Base-by-base conservation (phyloP, 1,140 invertebrate species). In the Rhopalosiphum maidis region DNA sequence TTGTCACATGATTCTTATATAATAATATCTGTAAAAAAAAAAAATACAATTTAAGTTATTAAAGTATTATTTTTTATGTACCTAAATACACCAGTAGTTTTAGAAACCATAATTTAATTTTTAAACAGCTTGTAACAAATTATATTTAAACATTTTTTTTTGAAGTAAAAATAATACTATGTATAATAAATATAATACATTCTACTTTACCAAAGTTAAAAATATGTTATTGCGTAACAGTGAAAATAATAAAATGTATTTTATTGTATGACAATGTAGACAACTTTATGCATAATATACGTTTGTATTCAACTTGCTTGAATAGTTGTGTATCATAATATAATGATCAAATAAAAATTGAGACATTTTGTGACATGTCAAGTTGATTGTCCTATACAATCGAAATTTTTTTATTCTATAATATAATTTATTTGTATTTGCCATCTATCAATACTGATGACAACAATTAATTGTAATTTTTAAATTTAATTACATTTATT, bases 1-100 rank as follows among this genome's bases (percentile, higher is more conserved):
- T 86, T 86, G 37, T 86, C 83, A 86, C 37, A 86, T 86, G 83
- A 30, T 86, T 35, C 60, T 77, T 77, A 35, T n/a, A 77, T 35
- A n/a, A 68, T 68, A n/a, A n/a, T 77, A 77, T 77, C 60, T 77
- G 60, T 6, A n/a, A 77, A 68, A 68, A n/a, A 68, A 77, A 60
- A 60, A 68, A 68, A n/a, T 2, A 51, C 48, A 51, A 51, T 51
- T 68, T n/a, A 11, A 68, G 15, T n/a, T 68, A 68, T 68, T n/a
- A 4, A n/a, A n/a, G 30, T 68, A 68, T 4, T n/a, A n/a, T 4
- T n/a, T n/a, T 68, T n/a, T n/a, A 5, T n/a, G 6, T n/a, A 35
- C 18, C 54, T 54, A 54, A 22, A 1, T n/a, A n/a, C 15, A 3
- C 11, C 30, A n/a, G 30, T n/a, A n/a, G n/a, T 77, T 77, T 77